Conservation (phyloP, 1,140 invertebrate species). For the Phortica variegata region DNA sequence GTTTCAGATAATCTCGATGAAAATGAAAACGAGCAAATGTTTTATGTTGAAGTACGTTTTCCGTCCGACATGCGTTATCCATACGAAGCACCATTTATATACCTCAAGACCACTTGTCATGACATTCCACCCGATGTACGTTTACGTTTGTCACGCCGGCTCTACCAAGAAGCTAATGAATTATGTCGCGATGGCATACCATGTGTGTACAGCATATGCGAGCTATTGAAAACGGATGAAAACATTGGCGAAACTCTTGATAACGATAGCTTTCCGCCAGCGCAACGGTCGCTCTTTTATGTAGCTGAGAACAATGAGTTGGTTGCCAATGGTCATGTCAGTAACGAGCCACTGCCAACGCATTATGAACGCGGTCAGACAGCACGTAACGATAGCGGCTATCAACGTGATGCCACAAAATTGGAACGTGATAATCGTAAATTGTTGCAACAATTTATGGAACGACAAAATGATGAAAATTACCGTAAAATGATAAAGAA, state of each 20-base stretch:
- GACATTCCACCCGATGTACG: conserved; percentile 64
- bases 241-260: conserved; percentile 64
- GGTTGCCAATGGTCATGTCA: neutral
- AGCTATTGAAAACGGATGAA: conserved; percentile 70
- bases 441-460: conserved; percentile 63
- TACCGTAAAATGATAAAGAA: conserved; percentile 67
- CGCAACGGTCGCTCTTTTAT: conserved; percentile 45
- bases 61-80: conserved; percentile 69
- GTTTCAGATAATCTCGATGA: conserved; percentile 28
- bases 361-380: conserved; percentile 64
- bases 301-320: conserved; percentile 13
- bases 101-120: conserved; percentile 63
- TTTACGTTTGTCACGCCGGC: conserved; percentile 64
- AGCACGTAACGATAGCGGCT: conserved; percentile 49
- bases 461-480: conserved; percentile 62
- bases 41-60: conserved; percentile 74
- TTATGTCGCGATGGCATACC: conserved; percentile 67
- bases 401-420: conserved; percentile 59
- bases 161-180: conserved; percentile 66
- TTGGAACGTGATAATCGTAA: conserved; percentile 63
- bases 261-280: conserved; percentile 62
- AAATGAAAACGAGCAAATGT: conserved; percentile 48
- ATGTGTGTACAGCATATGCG: conserved; percentile 68
- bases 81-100: conserved; percentile 68
- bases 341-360: conserved; percentile 48